Evolutionary conservation across 2,797 vertebrate species (phyloP).

Genomic region (Novumbra hubbsi): DNA sequence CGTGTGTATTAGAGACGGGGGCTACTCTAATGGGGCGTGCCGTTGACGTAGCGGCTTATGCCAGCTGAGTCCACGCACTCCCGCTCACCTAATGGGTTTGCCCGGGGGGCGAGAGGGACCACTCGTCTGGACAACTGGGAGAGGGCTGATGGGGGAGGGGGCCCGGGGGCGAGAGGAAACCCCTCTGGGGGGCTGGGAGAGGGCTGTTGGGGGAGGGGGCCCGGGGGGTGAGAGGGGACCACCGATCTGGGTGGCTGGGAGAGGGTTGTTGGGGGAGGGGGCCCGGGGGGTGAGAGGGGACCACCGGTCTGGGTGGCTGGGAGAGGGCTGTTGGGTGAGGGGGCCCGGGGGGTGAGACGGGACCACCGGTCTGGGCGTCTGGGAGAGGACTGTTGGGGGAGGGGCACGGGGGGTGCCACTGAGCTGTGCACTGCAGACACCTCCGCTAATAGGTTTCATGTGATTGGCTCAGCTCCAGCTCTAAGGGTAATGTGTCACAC

Average conservation of each 20-base stretch:
- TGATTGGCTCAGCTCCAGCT: constrained; percentile 59
- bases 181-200: background rate
- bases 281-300: constrained; percentile 3
- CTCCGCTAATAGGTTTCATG: constrained; percentile 69
- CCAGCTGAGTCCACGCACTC: constrained; percentile 29
- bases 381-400: background rate
- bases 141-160: background rate
- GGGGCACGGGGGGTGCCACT: constrained; percentile 25
- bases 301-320: constrained; percentile 2
- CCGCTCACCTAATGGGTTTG: constrained; percentile 34
- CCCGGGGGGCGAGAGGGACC: constrained; percentile 26
- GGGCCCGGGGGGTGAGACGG: constrained; percentile 2
- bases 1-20: constrained; percentile 27
- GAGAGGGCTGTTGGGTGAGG: background rate
- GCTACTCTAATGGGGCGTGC: constrained; percentile 34
- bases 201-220: constrained; percentile 5
- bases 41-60: constrained; percentile 42
- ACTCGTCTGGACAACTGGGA: background rate
- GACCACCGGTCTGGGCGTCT: constrained; percentile 5
- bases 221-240: constrained; percentile 1
- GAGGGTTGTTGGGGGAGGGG: background rate
- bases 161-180: background rate
- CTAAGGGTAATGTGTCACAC: constrained; percentile 74
- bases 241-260: background rate
- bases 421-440: constrained; percentile 43